Conservation (phyloP, 2,113 vertebrate genomes). For the Seriola dumerili region DNA sequence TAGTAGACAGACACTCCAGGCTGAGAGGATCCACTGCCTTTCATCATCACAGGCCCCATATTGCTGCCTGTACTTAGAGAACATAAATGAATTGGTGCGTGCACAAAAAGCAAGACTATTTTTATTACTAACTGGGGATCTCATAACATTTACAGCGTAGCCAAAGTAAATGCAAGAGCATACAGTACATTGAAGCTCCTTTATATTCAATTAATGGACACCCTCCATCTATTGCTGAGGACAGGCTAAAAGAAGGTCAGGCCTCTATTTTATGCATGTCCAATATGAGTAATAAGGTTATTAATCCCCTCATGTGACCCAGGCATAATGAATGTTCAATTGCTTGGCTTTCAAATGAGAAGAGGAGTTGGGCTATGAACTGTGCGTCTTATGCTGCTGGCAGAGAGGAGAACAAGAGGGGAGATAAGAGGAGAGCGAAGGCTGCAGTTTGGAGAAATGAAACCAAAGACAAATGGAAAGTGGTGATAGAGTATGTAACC, state of each 20-base stretch:
- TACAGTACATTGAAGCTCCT: constrained; percentile 33
- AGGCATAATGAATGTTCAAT: constrained; percentile 61
- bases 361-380: constrained; percentile 14
- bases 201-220: constrained; percentile 76
- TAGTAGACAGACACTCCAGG: constrained; percentile 19
- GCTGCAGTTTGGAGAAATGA: neutral
- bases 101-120: constrained; percentile 15
- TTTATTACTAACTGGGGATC: constrained; percentile 44
- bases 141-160: constrained; percentile 59
- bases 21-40: constrained; percentile 37
- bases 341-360: constrained; percentile 41
- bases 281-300: constrained; percentile 75
- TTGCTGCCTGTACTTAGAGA: constrained; percentile 33
- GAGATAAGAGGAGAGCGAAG: neutral
- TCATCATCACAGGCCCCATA: constrained; percentile 42
- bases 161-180: constrained; percentile 44
- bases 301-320: constrained; percentile 73
- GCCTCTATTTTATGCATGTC: constrained; percentile 71
- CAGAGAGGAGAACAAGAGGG: constrained; percentile 10
- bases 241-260: constrained; percentile 74
- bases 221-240: constrained; percentile 54
- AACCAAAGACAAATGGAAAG: neutral
- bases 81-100: constrained; percentile 45
- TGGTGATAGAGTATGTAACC: too few species aligned
- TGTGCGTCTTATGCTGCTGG: neutral